These are phyloP conservation scores for Grallaria varia DNA, from an alignment of 2,113 vertebrate genomes.

Conservation along the genomic window DNA sequence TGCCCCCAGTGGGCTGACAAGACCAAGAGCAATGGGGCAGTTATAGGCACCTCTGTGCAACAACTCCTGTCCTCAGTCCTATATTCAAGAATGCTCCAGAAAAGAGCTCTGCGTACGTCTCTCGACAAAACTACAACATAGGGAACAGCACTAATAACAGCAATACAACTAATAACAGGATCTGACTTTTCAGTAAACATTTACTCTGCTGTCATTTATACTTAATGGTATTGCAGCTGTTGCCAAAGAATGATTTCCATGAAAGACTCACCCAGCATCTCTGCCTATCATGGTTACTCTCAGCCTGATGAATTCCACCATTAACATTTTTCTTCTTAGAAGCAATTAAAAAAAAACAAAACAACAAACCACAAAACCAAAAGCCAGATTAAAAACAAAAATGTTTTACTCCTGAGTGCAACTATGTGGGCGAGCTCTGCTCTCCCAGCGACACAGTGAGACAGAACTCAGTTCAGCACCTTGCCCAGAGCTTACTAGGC, in stretches of 20 bases:
- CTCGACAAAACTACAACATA: neutral
- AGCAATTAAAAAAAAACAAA: neutral
- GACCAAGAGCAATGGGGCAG: rapidly evolving
- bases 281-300: neutral
- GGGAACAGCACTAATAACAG: neutral
- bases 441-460: rapidly evolving
- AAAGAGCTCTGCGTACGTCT: neutral
- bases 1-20: neutral
- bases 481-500: neutral
- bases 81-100: rapidly evolving
- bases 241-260: neutral
- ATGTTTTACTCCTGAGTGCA: neutral
- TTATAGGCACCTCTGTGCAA: neutral
- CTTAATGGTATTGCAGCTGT: neutral
- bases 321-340: neutral
- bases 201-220: neutral
- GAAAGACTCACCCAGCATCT: neutral
- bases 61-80: neutral
- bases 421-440: neutral
- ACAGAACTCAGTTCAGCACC: neutral
- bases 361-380: neutral
- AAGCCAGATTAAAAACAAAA: rapidly evolving
- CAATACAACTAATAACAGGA: neutral
- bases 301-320: neutral
- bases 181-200: neutral